phyloP scores from a whole-genome alignment of 2,888 invertebrate genomes.

The Nomada ferruginata region DNA sequence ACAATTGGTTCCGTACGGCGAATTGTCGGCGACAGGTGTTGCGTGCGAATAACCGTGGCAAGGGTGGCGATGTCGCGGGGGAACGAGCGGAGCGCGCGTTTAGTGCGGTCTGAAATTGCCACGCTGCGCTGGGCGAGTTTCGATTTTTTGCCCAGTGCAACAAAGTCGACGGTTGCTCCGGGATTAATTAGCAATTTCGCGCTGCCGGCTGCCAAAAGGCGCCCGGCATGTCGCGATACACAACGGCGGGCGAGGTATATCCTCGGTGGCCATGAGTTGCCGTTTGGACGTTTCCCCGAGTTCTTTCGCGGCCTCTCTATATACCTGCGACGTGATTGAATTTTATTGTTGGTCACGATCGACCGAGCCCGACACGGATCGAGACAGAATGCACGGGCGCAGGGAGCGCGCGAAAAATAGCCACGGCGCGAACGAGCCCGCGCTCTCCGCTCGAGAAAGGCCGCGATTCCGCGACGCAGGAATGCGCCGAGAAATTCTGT shows the following conservation, averaged over 20 bases:
- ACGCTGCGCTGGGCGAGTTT: constrained; percentile 40
- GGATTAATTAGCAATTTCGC: constrained; percentile 56
- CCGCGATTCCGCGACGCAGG: constrained; percentile 23
- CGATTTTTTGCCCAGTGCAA: constrained; percentile 37
- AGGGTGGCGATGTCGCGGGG: neutral
- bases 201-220: neutral
- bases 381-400: neutral
- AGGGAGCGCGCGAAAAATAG: constrained; percentile 21
- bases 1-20: neutral
- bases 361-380: neutral
- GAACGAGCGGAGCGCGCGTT: neutral
- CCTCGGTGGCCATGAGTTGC: neutral
- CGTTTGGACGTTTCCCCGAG: no score
- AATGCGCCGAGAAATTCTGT: constrained; percentile 59
- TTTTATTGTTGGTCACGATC: constrained; percentile 8
- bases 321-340: no score
- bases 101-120: constrained; percentile 48
- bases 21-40: neutral
- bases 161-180: constrained; percentile 20
- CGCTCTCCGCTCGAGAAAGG: constrained; percentile 26
- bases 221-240: neutral
- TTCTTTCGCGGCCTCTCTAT: no score
- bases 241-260: neutral
- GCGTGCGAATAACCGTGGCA: neutral
- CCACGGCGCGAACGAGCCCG: neutral